Percentiles rank a stretch among this genome's conserved stretches.
Conservation (phyloP, 2,888 invertebrate species). For the Tanytarsus gracilentus region DNA sequence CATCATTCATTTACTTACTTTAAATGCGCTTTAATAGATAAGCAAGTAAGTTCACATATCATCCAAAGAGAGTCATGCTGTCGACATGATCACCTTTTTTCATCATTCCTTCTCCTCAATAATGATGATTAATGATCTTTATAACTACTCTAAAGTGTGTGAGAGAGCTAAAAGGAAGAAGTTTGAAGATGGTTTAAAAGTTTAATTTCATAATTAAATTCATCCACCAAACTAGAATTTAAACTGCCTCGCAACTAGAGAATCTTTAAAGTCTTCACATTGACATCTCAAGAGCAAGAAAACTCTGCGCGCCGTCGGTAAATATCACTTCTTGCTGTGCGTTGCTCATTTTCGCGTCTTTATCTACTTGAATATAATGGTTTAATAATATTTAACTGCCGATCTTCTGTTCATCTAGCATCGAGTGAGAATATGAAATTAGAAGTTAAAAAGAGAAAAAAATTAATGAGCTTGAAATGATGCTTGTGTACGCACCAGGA, state of each 20-base stretch:
- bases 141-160: too few relatives aligned
- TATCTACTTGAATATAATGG: not conserved
- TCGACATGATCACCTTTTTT: not conserved
- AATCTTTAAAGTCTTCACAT: not conserved
- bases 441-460: not conserved
- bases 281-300: constrained; percentile 1
- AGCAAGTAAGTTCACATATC: not conserved
- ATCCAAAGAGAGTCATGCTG: not conserved
- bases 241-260: not conserved
- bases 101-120: constrained; percentile 1
- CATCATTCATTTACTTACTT: not conserved
- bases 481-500: not conserved
- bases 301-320: constrained; percentile 18
- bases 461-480: too few relatives aligned
- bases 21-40: constrained; percentile 8
- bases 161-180: not conserved
- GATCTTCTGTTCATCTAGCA: too few relatives aligned
- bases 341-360: constrained; percentile 13
- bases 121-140: constrained; percentile 23
- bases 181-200: too few relatives aligned
- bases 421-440: not conserved
- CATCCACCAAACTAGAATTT: too few relatives aligned
- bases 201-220: too few relatives aligned
- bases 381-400: too few relatives aligned
- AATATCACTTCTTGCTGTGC: not conserved